Evolutionary conservation across 2,888 invertebrate genomes (phyloP), one percentile per base, ranked within the genome.

Genomic region (Conomelus anceps): DNA sequence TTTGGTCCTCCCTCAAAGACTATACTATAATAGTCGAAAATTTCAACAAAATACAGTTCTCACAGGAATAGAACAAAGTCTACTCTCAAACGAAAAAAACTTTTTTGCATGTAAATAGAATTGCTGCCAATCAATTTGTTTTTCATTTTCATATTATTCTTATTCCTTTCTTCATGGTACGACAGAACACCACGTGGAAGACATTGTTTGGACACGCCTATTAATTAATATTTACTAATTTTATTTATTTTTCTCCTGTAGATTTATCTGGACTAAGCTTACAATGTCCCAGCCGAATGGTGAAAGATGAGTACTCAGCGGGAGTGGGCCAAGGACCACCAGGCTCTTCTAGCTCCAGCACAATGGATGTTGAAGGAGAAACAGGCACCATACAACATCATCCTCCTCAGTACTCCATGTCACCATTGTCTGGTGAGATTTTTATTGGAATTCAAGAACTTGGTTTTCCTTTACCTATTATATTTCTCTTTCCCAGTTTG

Each of bases 301-400:
- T 98, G 34, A 98, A 98, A 94, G 98, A 98, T 94, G 98, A 98
- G 93, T 98, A 98, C 93, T 96, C 97, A 87, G 97, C 97, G 23
- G 97, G 97, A 13, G 91, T 91, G 13, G 92, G 90, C 22, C 90
- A 90, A 22, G 89, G 90, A 0, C 90, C 91, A 22, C 89, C 91
- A 22, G 84, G 91, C 4, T 94, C 94, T 0, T 93, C 93, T 9
- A 88, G 92, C 6, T 94, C 94, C 0, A 93, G 93, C 13, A 93
- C 94, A 85, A 95, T 95, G 94, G 95, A 95, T 91, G 94, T 95
- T 84, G 95, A 95, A 91, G 94, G 94, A 89, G 96, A 96, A 91
- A 94, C 96, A 89, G 95, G 92, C 88, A 96, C 96, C 13, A 96
- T 96, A 91, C 96, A 96, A 91, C 96, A 96, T 93, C 96, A 96